Conservation (phyloP, 1,140 invertebrate genomes). For the Diploscapter pachys region DNA sequence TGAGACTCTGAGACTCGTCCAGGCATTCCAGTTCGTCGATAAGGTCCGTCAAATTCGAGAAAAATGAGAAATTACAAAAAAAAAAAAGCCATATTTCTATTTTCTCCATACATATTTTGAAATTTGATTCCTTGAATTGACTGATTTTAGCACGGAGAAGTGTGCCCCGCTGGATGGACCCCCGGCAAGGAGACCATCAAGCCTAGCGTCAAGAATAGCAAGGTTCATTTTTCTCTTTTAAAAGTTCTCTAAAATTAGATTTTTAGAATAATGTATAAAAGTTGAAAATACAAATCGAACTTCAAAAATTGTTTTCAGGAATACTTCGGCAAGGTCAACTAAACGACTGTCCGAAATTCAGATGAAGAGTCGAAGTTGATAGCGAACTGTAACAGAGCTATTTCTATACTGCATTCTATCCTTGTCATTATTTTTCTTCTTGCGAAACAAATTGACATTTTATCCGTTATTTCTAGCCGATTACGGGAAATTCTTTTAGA, state of each 20-base stretch:
- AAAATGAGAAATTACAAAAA: neutral
- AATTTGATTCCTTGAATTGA: neutral
- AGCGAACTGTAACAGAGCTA: neutral
- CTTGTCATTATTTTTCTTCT: constrained; percentile 2
- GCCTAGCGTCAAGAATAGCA: constrained; percentile 33
- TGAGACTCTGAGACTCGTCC: constrained; percentile 68
- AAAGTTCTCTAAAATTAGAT: neutral
- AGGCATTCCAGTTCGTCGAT: constrained; percentile 69
- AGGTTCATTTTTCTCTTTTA: neutral
- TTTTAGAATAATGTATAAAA: neutral
- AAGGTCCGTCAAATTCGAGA: constrained; percentile 22
- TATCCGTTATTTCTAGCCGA: neutral
- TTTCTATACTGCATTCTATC: neutral
- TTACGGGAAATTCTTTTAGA: neutral
- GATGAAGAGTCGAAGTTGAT: neutral
- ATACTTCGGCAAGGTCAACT: constrained; percentile 56
- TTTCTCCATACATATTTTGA: no score
- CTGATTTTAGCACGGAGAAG: constrained; percentile 63
- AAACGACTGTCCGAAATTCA: constrained; percentile 14
- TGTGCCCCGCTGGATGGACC: constrained; percentile 94
- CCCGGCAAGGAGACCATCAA: constrained; percentile 73
- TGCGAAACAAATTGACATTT: constrained; percentile 2
- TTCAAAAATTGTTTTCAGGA: constrained; percentile 33
- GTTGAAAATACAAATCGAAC: neutral
- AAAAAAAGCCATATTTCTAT: neutral